These are phyloP conservation scores for Drosophila incognita DNA, from an alignment of 2,888 invertebrate genomes.

Conservation along the genomic window DNA sequence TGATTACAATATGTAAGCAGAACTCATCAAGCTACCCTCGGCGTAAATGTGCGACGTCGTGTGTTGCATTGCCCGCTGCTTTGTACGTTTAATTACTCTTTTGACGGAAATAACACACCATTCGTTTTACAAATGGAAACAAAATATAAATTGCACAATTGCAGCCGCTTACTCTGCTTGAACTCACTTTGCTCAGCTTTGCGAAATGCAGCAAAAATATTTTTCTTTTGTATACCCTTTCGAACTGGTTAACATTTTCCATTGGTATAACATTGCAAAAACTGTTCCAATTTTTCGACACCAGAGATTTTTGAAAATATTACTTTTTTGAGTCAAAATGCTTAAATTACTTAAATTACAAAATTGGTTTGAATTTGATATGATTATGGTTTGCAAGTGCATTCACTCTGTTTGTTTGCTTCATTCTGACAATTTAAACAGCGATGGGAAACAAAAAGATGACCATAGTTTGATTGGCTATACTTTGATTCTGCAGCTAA, in stretches of 20 bases:
- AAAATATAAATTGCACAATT: constrained; percentile 57
- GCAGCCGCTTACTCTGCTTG: constrained; percentile 20
- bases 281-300: not conserved
- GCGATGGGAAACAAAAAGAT: constrained; percentile 33
- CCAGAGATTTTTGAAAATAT: not conserved
- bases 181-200: constrained; percentile 9
- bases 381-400: not conserved
- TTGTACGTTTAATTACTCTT: constrained; percentile 79
- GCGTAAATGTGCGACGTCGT: constrained; percentile 31
- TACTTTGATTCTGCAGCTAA: constrained; percentile 1
- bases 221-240: constrained; percentile 4
- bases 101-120: constrained; percentile 79
- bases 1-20: not conserved
- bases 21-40: constrained; percentile 35
- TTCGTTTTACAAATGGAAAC: constrained; percentile 61
- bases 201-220: constrained; percentile 36
- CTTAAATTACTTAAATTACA: not conserved
- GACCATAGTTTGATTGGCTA: constrained; percentile 38
- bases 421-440: constrained; percentile 44
- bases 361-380: not conserved
- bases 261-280: not conserved
- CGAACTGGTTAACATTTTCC: not conserved
- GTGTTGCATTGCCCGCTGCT: constrained; percentile 69
- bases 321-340: not conserved
- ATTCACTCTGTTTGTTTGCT: constrained; percentile 1